A percentile compares a stretch with the other conserved stretches of the same genome.
Evolutionary conservation across 2,888 invertebrate genomes (phyloP).

Genomic region (Campoplex nolae): DNA sequence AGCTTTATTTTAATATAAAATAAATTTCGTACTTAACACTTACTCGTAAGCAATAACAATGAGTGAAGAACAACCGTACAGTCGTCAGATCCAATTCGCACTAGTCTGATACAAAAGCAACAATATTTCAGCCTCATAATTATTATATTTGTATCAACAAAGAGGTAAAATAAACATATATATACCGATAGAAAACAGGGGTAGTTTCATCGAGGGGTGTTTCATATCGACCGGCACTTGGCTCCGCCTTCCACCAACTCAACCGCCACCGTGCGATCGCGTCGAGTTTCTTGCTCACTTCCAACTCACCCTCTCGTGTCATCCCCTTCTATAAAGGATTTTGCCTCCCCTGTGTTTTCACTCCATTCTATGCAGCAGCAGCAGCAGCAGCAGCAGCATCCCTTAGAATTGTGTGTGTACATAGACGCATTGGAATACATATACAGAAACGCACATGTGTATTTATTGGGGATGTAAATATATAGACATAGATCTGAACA

Average conservation of each 20-base stretch:
- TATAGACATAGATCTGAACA: not conserved
- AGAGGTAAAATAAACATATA: not conserved
- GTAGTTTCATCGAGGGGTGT: constrained; percentile 78
- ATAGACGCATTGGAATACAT: not conserved
- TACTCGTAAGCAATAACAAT: no score
- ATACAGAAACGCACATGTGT: not conserved
- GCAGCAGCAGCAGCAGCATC: not conserved
- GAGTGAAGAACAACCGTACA: no score
- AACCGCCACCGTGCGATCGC: constrained; percentile 67
- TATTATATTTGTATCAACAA: not conserved
- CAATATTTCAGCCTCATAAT: not conserved
- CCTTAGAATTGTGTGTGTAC: not conserved
- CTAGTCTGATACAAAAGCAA: not conserved
- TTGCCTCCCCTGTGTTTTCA: constrained; percentile 11
- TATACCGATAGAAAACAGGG: constrained; percentile 62
- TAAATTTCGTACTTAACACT: no score
- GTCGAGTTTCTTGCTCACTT: constrained; percentile 50
- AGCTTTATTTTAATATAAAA: no score
- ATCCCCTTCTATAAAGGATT: constrained; percentile 19
- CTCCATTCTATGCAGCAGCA: constrained; percentile 8
- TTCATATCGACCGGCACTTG: constrained; percentile 78
- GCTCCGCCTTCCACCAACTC: constrained; percentile 75
- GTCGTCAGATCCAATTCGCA: not conserved
- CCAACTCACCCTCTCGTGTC: constrained; percentile 25
- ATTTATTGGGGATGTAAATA: not conserved